Base-by-base conservation (phyloP, 2,113 vertebrate genomes). In the Lophochroa leadbeateri region DNA sequence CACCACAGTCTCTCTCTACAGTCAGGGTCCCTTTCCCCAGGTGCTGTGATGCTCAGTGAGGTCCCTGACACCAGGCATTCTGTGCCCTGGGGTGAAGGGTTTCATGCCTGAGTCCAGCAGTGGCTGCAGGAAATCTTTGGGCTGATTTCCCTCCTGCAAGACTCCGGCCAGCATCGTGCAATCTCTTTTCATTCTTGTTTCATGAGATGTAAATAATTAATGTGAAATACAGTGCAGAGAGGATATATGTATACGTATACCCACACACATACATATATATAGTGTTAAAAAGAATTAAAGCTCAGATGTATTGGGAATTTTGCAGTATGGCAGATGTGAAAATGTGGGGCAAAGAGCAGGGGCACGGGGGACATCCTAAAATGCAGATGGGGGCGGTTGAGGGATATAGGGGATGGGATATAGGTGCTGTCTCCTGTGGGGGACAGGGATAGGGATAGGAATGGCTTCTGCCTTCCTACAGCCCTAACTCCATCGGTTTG, bases 121-220 rank as follows among this genome's bases (percentile, higher is more conserved):
- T 4, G 8, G 28, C n/a, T 57, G 39, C 2, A 7, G 92, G 90
- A 92, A 94, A 89, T 63, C 79, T 58, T 76, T 2, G 15, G 71
- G 87, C 61, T 78, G 90, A 53, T 88, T 90, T 87, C 72, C 50
- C 82, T 96, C 90, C 90, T 86, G 17, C 4, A 15, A 78, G 92
- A 41, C 49, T 88, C 68, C 0, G 17, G 92, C 77, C 96, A 87
- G 88, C 86, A 69, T 86, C 63, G 0, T 44, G 81, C 83, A 94
- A 92, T 97, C 87, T 96, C 88, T 96, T 97, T 97, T 97, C 97
- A 97, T 97, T 97, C 95, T 86, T 93, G 33, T 96, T 97, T 94
- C 91, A 97, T 95, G 96, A 97, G 94, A 93, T 84, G 74, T 85
- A 85, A 97, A 97, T 96, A 96, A 97, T 97, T 96, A 95, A 97